Conservation (phyloP, 2,113 vertebrate genomes). For the Rhegmatorhina hoffmannsi region DNA sequence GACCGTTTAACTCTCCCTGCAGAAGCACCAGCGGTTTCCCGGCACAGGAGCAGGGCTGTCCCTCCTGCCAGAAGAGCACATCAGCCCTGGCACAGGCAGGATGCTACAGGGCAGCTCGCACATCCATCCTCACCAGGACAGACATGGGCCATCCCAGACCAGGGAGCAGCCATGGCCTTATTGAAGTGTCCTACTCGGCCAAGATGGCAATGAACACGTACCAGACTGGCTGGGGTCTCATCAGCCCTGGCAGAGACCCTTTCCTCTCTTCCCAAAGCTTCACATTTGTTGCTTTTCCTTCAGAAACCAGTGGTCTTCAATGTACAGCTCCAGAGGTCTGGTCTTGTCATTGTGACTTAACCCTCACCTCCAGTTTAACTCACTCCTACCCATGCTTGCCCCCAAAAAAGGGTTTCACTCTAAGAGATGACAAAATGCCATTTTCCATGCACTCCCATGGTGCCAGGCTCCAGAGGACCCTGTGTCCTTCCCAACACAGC, state of each 20-base stretch:
- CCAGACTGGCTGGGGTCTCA: rapidly evolving
- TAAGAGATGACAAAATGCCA: neutral
- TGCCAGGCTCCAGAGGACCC: neutral
- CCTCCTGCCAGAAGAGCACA: rapidly evolving
- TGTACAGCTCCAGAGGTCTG: neutral
- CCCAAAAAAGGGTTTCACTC: neutral
- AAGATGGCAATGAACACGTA: neutral
- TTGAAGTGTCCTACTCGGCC: neutral
- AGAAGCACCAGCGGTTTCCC: neutral
- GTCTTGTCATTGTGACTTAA: rapidly evolving
- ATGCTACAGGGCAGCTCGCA: neutral
- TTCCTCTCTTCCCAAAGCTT: neutral
- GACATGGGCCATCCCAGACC: rapidly evolving
- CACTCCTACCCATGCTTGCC: neutral
- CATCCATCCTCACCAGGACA: neutral
- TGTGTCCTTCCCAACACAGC: neutral
- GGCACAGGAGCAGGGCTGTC: neutral
- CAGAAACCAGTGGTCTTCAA: neutral
- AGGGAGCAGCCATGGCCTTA: neutral
- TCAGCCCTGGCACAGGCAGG: neutral
- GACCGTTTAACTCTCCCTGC: neutral
- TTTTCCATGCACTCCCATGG: neutral
- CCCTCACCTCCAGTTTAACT: neutral
- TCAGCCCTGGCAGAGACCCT: neutral
- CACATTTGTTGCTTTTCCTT: rapidly evolving